These are phyloP conservation scores for Leptobrachium leishanense DNA, from an alignment of 2,113 vertebrate species.

Conservation along the genomic window DNA sequence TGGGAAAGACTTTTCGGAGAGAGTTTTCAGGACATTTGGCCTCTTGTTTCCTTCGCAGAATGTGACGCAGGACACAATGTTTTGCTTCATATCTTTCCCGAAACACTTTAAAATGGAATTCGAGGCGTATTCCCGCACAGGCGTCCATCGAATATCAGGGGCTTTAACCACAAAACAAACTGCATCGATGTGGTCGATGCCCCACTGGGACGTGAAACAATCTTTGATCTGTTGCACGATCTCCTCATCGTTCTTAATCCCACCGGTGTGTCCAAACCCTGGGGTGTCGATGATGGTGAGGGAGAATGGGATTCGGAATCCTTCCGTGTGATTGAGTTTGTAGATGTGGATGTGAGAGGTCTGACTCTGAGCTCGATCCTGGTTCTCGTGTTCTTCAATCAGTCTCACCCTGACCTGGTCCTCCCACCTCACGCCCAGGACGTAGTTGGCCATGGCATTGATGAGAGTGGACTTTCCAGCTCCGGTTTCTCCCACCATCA, in stretches of 20 bases:
- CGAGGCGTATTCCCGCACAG: slow-evolving; percentile 41
- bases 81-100: slow-evolving; percentile 47
- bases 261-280: too few relatives aligned
- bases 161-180: slow-evolving; percentile 58
- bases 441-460: slow-evolving; percentile 59
- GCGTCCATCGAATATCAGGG: slow-evolving; percentile 40
- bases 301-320: slow-evolving; percentile 49
- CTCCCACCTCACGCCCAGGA: slow-evolving; percentile 54
- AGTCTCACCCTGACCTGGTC: too few relatives aligned
- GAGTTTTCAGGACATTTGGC: slow-evolving; percentile 36
- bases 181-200: too few relatives aligned
- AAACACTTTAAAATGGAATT: slow-evolving; percentile 50
- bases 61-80: slow-evolving; percentile 43
- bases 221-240: slow-evolving; percentile 55
- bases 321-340: slow-evolving; percentile 51
- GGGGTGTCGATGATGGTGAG: slow-evolving; percentile 63
- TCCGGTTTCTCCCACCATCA: slow-evolving; percentile 60
- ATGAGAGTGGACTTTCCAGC: too few relatives aligned
- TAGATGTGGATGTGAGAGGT: slow-evolving; percentile 60
- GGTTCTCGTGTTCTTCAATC: slow-evolving; percentile 35
- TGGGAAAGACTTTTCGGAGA: slow-evolving; percentile 26
- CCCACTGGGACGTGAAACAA: too few relatives aligned
- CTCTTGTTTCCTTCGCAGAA: slow-evolving; percentile 43
- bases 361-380: slow-evolving; percentile 58
- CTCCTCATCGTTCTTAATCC: slow-evolving; percentile 59